A percentile compares a stretch with the other conserved stretches of the same genome.
These are phyloP conservation scores for Sturnus vulgaris DNA, from an alignment of 2,113 vertebrate genomes.

Conservation along the genomic window DNA sequence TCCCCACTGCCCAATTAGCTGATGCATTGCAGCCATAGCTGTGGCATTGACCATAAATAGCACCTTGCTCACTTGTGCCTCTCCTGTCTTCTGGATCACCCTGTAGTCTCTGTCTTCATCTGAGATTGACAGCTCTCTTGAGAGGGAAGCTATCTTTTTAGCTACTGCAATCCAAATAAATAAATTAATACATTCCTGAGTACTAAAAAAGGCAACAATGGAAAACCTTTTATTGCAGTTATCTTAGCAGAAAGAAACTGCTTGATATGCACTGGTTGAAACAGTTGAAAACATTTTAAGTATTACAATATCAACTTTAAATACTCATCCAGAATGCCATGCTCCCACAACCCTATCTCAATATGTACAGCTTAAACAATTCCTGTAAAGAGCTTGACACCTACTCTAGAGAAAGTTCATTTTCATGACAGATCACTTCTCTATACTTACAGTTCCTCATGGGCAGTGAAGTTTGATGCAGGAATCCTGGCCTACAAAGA, in stretches of 20 bases:
- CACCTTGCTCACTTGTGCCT: background rate
- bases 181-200: background rate
- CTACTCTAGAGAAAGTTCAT: background rate
- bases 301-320: background rate
- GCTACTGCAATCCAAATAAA: background rate
- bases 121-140: background rate
- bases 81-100: background rate
- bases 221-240: background rate
- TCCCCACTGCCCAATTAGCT: slow-evolving; percentile 32
- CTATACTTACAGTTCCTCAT: background rate
- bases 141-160: background rate
- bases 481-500: background rate
- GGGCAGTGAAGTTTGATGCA: background rate
- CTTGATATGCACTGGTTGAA: background rate
- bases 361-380: background rate
- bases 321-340: background rate
- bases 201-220: background rate
- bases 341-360: background rate
- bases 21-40: background rate
- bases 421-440: background rate
- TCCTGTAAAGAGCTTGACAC: background rate
- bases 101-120: background rate
- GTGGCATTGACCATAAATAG: background rate
- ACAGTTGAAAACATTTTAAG: background rate
- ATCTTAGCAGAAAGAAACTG: background rate